Evolutionary conservation across 2,797 vertebrate genomes (phyloP), one percentile per base, ranked within the genome.

Genomic region (Rhinella marina): DNA sequence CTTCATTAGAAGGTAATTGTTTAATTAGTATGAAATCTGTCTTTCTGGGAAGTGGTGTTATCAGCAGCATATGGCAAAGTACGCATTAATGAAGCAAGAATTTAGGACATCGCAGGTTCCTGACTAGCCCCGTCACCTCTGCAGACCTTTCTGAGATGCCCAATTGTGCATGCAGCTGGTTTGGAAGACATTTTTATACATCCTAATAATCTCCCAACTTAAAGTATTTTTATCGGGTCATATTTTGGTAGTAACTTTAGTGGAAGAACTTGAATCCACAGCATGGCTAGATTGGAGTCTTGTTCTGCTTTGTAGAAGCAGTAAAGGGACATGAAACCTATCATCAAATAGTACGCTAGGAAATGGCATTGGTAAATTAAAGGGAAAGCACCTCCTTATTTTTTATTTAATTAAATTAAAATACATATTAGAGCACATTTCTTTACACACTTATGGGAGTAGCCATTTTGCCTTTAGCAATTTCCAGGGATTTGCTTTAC

Each of bases 11-110:
- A 89, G 52, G 80, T 89, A 89, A 89, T 89, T 89, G 88, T 89
- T 89, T 89, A 89, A 89, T 89, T 89, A 89, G 84, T 86, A 89
- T 89, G 73, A 89, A 89, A 89, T 89, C 84, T 89, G 88, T 89
- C 88, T 86, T 89, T 86, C 84, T 86, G 88, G 88, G 80, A 89
- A 78, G 88, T 89, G 66, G 87, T 72, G 73, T 79, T 89, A 86
- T 83, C 84, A 82, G 84, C 88, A 89, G 84, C 88, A 89, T 89
- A 89, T 89, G 88, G 88, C 84, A 89, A 82, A 82, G 80, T 89
- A 89, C 11, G 62, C 79, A 89, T 89, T 88, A 88, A 88, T 88
- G 87, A 88, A 85, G 68, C 87, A 85, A 76, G 83, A 85, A 88
- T 86, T 83, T 88, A 84, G 88, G 88, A 89, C 88, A 86, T 68